Evolutionary conservation across 1,140 invertebrate genomes (phyloP).

Genomic region (Gryon sp.): DNA sequence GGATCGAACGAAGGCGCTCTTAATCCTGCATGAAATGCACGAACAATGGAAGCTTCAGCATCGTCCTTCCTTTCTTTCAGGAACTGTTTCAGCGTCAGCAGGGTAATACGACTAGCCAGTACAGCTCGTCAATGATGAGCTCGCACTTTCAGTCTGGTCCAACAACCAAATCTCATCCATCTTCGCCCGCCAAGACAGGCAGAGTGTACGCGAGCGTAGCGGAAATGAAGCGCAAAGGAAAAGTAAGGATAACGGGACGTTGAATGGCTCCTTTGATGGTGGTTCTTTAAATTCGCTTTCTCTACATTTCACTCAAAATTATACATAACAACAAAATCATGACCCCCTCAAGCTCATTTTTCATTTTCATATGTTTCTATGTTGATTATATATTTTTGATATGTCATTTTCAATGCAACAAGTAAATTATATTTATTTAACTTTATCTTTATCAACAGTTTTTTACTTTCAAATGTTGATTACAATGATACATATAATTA

Average conservation of each 20-base stretch:
- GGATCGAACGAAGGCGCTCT: conserved; percentile 50
- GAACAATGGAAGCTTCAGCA: conserved; percentile 65
- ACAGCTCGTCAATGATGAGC: conserved; percentile 83
- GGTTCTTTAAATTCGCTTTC: conserved; percentile 34
- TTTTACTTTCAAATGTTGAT: too few species aligned
- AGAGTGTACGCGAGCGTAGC: conserved; percentile 95
- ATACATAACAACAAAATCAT: too few species aligned
- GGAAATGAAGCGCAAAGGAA: conserved; percentile 93
- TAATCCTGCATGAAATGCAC: conserved; percentile 64
- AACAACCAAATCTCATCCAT: conserved; percentile 82
- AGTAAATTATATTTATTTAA: too few species aligned
- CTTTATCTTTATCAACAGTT: too few species aligned
- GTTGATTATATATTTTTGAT: too few species aligned
- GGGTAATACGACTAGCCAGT: conserved; percentile 76
- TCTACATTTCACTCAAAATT: too few species aligned
- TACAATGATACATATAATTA: too few species aligned
- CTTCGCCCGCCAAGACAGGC: conserved; percentile 83
- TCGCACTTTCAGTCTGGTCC: conserved; percentile 86
- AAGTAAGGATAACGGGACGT: conserved; percentile 80
- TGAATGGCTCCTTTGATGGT: conserved; percentile 15
- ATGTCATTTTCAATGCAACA: too few species aligned
- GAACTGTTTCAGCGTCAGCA: conserved; percentile 92
- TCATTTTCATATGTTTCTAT: too few species aligned
- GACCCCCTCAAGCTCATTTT: too few species aligned
- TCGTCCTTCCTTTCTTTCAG: conserved; percentile 75